phyloP scores from a whole-genome alignment of 2,888 invertebrate genomes.

The Drosophila mulleri region DNA sequence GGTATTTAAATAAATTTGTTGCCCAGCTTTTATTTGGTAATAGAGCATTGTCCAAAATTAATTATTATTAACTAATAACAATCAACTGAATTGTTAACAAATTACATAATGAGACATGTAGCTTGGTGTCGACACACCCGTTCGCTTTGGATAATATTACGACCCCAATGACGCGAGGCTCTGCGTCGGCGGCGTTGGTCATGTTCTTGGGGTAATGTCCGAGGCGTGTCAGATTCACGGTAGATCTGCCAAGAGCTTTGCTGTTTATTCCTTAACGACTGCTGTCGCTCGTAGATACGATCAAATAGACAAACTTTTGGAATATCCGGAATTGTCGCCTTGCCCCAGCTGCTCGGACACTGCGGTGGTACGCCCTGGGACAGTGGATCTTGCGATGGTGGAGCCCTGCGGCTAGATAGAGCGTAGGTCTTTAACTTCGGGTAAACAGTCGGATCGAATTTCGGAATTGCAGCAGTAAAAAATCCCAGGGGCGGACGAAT shows the following conservation, averaged over 20 bases:
- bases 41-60: neutral
- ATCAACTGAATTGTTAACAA: neutral
- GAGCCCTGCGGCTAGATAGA: no score
- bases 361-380: fast-evolving
- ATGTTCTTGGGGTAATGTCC: neutral
- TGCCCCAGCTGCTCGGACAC: fast-evolving
- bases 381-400: fast-evolving
- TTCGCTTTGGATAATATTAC: conserved; percentile 34
- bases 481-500: neutral
- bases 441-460: no score
- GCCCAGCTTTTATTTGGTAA: neutral
- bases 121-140: no score
- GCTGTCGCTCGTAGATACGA: neutral
- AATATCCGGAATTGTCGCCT: neutral
- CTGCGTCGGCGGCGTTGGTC: no score
- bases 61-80: neutral
- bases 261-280: neutral
- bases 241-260: neutral
- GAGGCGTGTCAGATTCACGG: no score
- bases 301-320: conserved; percentile 35
- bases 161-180: conserved; percentile 36
- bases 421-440: neutral
- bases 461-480: neutral
- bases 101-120: neutral
- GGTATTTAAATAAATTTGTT: neutral